Base-by-base conservation (phyloP, 2,888 invertebrate species). In the Lepetodrilus schrolli region DNA sequence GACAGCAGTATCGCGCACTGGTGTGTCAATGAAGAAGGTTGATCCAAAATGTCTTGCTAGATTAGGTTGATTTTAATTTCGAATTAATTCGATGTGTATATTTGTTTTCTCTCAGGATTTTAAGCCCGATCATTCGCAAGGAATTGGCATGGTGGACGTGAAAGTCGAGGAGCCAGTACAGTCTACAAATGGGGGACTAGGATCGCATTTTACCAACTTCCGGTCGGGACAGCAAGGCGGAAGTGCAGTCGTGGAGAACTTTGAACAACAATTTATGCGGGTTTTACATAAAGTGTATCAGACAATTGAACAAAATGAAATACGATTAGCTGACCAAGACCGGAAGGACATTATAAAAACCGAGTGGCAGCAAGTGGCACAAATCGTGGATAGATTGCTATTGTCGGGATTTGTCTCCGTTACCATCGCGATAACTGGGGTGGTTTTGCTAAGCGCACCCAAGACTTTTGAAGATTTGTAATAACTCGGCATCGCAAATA, bases 291-390 rank as follows among this genome's bases (percentile, higher is more conserved):
- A 93, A 88, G 93, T 95, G 37, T 93, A 94, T 88, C 92, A 93
- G 79, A 95, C 95, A 3, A 94, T 96, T 75, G 96, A 96, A 83
- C 92, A 93, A 66, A 95, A 95, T 91, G 96, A 90, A 89, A 93
- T 94, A 85, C 93, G 96, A 3, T 93, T 95, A 5, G 93, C 94
- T 0, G 95, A 95, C 83, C 95, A 94, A 88, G 95, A 96, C 87
- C 92, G 94, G 70, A 92, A 94, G 70, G 96, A 96, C 84, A 92
- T 94, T 66, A 94, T 95, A 76, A 95, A 95, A 86, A 91, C 95
- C 72, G 96, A 96, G 89, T 96, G 96, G 96, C 89, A 90, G 77
- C 90, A 89, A 75, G 85, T 89, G 76, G 96, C 96, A 0, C 93
- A 96, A 70, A 96, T 96, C 13, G 93, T 96, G 75, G 96, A 96